phyloP scores from a whole-genome alignment of 2,888 invertebrate species.

The Drosophila engyochracea region DNA sequence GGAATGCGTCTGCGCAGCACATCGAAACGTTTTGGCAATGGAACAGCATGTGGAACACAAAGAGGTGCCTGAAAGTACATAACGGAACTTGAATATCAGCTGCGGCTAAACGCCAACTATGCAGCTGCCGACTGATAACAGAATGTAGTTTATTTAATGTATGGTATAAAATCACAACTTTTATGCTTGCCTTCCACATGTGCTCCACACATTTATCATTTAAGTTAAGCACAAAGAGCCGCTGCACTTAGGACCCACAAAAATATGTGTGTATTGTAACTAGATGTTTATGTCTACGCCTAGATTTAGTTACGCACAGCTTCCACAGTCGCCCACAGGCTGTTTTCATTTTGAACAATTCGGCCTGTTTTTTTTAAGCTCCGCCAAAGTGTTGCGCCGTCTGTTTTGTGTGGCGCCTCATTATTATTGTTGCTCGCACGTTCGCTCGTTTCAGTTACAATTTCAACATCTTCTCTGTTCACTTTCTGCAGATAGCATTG shows the following conservation, averaged over 20 bases:
- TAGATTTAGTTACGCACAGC: constrained; percentile 12
- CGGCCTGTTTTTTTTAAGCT: constrained; percentile 13
- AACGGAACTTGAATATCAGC: background rate
- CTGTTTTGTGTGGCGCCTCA: constrained; percentile 65
- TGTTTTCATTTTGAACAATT: constrained; percentile 11
- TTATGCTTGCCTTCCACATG: constrained; percentile 15
- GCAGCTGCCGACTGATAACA: constrained; percentile 38
- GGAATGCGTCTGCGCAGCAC: constrained; percentile 59
- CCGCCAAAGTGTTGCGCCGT: constrained; percentile 63
- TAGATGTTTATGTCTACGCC: constrained; percentile 2
- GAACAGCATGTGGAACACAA: constrained; percentile 13
- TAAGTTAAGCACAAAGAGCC: constrained; percentile 23
- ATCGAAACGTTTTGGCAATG: constrained; percentile 34
- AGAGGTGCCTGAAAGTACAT: background rate
- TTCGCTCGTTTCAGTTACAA: background rate
- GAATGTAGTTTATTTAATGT: constrained; percentile 4
- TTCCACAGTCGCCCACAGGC: constrained; percentile 17
- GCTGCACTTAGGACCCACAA: constrained; percentile 28
- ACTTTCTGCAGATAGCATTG: constrained; percentile 39
- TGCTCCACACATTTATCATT: constrained; percentile 23
- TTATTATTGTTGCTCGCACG: constrained; percentile 57
- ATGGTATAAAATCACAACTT: constrained; percentile 5
- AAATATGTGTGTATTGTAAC: constrained; percentile 10
- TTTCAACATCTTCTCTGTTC: background rate
- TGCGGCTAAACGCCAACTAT: constrained; percentile 33